Percentiles rank a stretch among this genome's conserved stretches.
Evolutionary conservation across 2,888 invertebrate species (phyloP).

Genomic region (Hymenopus coronatus): DNA sequence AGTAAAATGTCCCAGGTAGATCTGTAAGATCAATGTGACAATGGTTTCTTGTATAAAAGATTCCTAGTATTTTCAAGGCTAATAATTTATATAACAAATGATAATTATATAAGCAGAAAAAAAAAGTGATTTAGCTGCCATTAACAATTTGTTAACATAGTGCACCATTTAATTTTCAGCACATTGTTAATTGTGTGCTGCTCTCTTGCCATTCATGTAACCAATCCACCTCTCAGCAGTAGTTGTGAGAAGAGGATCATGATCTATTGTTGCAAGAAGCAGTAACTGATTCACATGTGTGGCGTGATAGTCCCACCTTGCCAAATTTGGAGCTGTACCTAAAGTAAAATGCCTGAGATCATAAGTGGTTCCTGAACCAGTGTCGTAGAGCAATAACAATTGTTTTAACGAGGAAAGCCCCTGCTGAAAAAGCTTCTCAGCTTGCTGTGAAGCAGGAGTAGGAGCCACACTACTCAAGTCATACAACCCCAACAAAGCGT

Average conservation of each 20-base stretch:
- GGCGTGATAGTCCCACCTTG: slow-evolving; percentile 98
- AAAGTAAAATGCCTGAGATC: slow-evolving; percentile 92
- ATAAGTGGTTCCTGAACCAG: slow-evolving; percentile 86
- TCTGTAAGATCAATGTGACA: too few relatives aligned
- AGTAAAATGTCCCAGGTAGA: too few relatives aligned
- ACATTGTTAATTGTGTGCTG: slow-evolving; percentile 78
- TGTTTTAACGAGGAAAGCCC: slow-evolving; percentile 81
- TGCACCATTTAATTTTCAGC: slow-evolving; percentile 59
- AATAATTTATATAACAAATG: too few relatives aligned
- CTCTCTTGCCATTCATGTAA: slow-evolving; percentile 92
- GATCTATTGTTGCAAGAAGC: slow-evolving; percentile 79
- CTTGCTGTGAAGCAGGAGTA: slow-evolving; percentile 65
- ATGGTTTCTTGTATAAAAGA: too few relatives aligned
- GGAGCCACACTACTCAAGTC: slow-evolving; percentile 85
- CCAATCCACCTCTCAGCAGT: slow-evolving; percentile 92
- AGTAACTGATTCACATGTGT: slow-evolving; percentile 96
- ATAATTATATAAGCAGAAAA: not conserved
- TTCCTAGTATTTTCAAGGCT: too few relatives aligned
- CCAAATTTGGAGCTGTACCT: slow-evolving; percentile 87
- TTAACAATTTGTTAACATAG: slow-evolving; percentile 69
- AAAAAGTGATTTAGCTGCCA: not conserved
- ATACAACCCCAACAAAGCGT: slow-evolving; percentile 91
- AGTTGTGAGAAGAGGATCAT: slow-evolving; percentile 73
- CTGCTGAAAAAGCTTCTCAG: slow-evolving; percentile 73
- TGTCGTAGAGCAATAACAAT: slow-evolving; percentile 88